A percentile compares a stretch with the other conserved stretches of the same genome.
Conservation (phyloP, 2,113 vertebrate species). For the Xiphophorus hellerii region DNA sequence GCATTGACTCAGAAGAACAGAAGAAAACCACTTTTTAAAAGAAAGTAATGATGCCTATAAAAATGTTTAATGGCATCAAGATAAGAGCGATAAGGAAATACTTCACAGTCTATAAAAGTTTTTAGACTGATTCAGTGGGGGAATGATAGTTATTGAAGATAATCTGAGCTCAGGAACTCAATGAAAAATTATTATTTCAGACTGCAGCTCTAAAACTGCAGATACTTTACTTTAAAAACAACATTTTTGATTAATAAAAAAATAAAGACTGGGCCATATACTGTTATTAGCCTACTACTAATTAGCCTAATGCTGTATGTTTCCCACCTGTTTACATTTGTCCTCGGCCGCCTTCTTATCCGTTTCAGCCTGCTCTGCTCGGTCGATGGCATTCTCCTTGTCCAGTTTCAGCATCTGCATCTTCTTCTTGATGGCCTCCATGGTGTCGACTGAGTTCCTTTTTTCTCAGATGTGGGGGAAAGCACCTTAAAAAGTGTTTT, state of each 20-base stretch:
- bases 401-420: slow-evolving; percentile 96
- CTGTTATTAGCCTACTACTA: neutral
- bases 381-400: slow-evolving; percentile 96
- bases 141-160: slow-evolving; percentile 21
- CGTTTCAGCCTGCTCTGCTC: slow-evolving; percentile 93
- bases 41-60: neutral
- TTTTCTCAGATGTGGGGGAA: slow-evolving; percentile 32
- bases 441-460: slow-evolving; percentile 66
- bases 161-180: neutral
- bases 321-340: slow-evolving; percentile 91
- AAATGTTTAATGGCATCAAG: neutral
- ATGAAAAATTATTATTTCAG: neutral
- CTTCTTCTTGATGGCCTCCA: slow-evolving; percentile 94
- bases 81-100: neutral
- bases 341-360: slow-evolving; percentile 95
- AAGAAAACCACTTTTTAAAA: neutral
- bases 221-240: neutral
- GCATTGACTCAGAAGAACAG: neutral
- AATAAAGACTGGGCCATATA: neutral
- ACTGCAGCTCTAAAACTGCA: neutral
- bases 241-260: neutral
- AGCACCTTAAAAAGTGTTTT: neutral
- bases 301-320: neutral
- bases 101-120: slow-evolving; percentile 6
- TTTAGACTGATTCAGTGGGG: slow-evolving; percentile 12